Conservation (phyloP, 2,113 vertebrate genomes). For the Copsychus sechellarum region DNA sequence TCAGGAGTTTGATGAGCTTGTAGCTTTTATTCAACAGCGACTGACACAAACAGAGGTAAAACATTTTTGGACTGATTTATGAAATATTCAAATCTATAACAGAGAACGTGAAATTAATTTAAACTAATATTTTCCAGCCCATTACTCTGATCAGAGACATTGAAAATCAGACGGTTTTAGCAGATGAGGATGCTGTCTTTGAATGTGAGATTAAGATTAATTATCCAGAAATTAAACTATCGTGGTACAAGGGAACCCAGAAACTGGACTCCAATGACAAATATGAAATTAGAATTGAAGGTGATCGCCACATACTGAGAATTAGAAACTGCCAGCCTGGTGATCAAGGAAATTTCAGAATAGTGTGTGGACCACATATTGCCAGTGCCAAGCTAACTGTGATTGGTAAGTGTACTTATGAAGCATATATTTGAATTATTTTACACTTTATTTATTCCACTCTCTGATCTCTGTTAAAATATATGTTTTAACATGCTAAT, state of each 20-base stretch:
- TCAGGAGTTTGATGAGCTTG: conserved; percentile 85
- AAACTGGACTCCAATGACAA: conserved; percentile 87
- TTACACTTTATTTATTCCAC: neutral
- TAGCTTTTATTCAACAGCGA: conserved; percentile 95
- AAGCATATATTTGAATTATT: neutral
- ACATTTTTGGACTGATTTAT: neutral
- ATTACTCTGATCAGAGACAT: conserved; percentile 89
- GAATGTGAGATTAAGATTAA: conserved; percentile 93
- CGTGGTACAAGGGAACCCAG: conserved; percentile 96
- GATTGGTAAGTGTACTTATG: conserved; percentile 80
- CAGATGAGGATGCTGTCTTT: conserved; percentile 85
- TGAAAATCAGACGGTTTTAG: conserved; percentile 81
- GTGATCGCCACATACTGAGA: conserved; percentile 84
- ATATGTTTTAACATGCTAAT: conserved; percentile 35
- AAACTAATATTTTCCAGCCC: conserved; percentile 81
- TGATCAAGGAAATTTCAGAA: conserved; percentile 92
- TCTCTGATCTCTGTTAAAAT: conserved; percentile 1
- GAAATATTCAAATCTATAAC: neutral
- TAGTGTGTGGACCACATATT: conserved; percentile 95
- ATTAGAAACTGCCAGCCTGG: conserved; percentile 85
- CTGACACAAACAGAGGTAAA: conserved; percentile 93
- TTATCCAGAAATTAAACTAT: conserved; percentile 94
- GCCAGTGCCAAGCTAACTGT: conserved; percentile 91
- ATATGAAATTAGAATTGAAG: conserved; percentile 86
- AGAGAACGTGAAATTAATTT: neutral